Conservation (phyloP, 2,797 vertebrate genomes). For the Podarcis siculus region DNA sequence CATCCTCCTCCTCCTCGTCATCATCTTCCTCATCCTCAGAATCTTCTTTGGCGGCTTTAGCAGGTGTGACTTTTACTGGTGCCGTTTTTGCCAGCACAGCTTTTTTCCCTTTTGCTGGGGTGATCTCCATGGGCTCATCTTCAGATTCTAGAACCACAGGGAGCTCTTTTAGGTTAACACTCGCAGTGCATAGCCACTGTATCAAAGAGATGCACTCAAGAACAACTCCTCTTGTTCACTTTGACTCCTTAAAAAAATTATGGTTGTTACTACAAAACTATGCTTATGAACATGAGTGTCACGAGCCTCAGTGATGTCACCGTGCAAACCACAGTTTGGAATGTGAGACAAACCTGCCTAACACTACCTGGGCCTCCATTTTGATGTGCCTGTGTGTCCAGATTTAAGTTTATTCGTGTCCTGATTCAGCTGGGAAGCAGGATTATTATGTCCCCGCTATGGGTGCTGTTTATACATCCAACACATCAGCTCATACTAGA, state of each 20-base stretch:
- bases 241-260: not conserved
- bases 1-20: conserved; percentile 87
- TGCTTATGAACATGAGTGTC: not conserved
- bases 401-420: not conserved
- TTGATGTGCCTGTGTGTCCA: not conserved
- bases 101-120: conserved; percentile 63
- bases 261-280: not conserved
- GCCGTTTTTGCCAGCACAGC: conserved; percentile 6
- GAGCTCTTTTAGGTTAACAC: conserved; percentile 25
- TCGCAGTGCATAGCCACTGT: not conserved
- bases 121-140: conserved; percentile 90
- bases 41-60: conserved; percentile 81
- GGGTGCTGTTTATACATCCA: not conserved
- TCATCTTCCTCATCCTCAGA: conserved; percentile 90
- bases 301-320: not conserved
- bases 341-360: not conserved
- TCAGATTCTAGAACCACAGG: conserved; percentile 83
- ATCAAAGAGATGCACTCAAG: not conserved
- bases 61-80: conserved; percentile 84
- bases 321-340: not conserved
- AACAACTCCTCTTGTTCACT: not conserved
- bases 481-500: not conserved
- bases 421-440: not conserved
- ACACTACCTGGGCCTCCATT: too few species aligned
- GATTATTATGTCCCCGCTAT: too few species aligned